Conservation (phyloP, 1,140 invertebrate species). For the Drosophila athabasca region DNA sequence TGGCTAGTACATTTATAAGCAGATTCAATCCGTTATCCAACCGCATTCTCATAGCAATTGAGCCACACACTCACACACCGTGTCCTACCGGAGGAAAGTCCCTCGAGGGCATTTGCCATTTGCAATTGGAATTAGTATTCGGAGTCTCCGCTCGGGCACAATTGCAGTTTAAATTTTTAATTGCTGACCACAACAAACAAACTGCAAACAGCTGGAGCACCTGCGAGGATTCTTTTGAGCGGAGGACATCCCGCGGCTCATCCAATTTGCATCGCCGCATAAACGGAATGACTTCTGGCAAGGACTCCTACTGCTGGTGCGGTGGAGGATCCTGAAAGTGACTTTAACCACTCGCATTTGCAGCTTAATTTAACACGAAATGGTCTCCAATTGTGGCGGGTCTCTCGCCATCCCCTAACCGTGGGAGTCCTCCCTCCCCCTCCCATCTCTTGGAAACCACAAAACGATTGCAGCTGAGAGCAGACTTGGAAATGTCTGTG, state of each 20-base stretch:
- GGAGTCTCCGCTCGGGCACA: not conserved
- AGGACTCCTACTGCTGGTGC: no score
- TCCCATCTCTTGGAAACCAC: no score
- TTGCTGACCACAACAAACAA: conserved; percentile 41
- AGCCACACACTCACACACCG: conserved; percentile 3
- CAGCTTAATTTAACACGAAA: conserved; percentile 16
- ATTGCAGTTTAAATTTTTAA: conserved; percentile 49
- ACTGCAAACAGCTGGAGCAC: not conserved
- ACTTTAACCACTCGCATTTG: not conserved
- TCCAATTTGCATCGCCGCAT: conserved; percentile 26
- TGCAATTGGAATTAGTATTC: conserved; percentile 20
- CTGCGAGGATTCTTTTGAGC: not conserved
- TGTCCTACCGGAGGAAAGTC: conserved; percentile 1
- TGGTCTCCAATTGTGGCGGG: not conserved
- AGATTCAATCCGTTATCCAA: conserved; percentile 32
- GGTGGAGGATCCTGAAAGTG: not conserved
- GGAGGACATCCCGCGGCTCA: conserved; percentile 11
- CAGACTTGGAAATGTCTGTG: conserved; percentile 6
- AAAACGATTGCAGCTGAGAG: not conserved
- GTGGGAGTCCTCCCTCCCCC: no score
- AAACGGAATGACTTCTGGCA: not conserved
- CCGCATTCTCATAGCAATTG: conserved; percentile 38
- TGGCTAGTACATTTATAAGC: not conserved
- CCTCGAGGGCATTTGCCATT: conserved; percentile 13
- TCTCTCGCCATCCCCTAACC: no score